phyloP scores from a whole-genome alignment of 1,140 invertebrate genomes.

The Cydia strobilella region DNA sequence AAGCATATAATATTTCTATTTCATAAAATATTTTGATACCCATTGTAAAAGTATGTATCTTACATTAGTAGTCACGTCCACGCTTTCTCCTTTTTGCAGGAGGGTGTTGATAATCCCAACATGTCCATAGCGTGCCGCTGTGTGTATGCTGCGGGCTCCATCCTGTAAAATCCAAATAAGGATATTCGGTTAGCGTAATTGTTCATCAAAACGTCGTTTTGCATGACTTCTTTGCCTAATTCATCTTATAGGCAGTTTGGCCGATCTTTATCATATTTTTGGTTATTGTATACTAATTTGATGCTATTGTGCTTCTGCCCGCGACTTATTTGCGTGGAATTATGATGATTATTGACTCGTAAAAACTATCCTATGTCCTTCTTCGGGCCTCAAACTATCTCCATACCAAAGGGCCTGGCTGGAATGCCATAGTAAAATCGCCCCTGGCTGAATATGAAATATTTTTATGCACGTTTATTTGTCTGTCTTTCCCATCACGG shows the following conservation, averaged over 20 bases:
- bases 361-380: no score
- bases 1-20: background rate
- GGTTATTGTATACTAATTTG: no score
- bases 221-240: background rate
- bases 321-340: no score
- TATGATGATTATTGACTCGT: no score
- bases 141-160: constrained; percentile 95
- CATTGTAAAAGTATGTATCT: constrained; percentile 55
- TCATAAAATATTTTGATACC: background rate
- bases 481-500: no score
- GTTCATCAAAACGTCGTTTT: background rate
- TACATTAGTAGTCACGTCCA: constrained; percentile 96
- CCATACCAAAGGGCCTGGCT: no score
- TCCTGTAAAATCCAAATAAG: constrained; percentile 77
- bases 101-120: constrained; percentile 98
- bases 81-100: constrained; percentile 96
- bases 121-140: constrained; percentile 95
- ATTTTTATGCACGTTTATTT: no score
- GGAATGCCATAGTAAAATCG: no score
- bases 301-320: no score
- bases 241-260: background rate
- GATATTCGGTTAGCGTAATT: background rate
- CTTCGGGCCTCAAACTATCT: no score
- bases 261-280: no score
- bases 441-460: no score